Conservation (phyloP, 2,888 invertebrate species). For the Noctua comes region DNA sequence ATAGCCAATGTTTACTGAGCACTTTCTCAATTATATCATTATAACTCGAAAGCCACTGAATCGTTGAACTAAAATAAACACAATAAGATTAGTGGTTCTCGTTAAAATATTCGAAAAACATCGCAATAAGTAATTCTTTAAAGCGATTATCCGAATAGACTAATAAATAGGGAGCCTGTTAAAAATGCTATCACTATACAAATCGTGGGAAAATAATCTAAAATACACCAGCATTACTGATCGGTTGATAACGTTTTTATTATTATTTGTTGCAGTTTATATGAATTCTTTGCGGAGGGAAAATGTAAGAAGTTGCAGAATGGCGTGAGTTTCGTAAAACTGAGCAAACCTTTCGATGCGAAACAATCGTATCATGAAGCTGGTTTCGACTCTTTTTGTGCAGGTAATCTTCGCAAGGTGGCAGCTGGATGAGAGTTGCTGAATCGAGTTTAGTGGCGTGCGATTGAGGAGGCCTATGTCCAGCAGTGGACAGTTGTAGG, state of each 20-base stretch:
- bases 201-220: constrained; percentile 46
- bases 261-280: constrained; percentile 84
- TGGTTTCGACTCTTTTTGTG: constrained; percentile 95
- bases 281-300: constrained; percentile 90
- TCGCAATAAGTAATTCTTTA: constrained; percentile 46
- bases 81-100: constrained; percentile 46
- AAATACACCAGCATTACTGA: constrained; percentile 13
- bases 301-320: constrained; percentile 80
- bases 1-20: constrained; percentile 34
- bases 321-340: constrained; percentile 77
- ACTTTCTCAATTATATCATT: constrained; percentile 56
- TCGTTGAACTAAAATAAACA: constrained; percentile 60
- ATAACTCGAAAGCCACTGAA: constrained; percentile 57
- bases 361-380: constrained; percentile 92
- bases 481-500: too few relatives aligned
- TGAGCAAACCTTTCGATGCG: constrained; percentile 78
- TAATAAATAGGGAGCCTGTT: constrained; percentile 44
- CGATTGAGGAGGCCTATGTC: too few relatives aligned
- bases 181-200: constrained; percentile 17
- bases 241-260: constrained; percentile 29
- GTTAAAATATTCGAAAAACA: constrained; percentile 57
- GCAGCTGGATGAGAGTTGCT: too few relatives aligned
- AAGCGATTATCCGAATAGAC: constrained; percentile 33
- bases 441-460: too few relatives aligned
- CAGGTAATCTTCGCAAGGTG: constrained; percentile 88